Evolutionary conservation across 2,888 invertebrate genomes (phyloP), one percentile per base, ranked within the genome.

Genomic region (Drosophila diplacantha): DNA sequence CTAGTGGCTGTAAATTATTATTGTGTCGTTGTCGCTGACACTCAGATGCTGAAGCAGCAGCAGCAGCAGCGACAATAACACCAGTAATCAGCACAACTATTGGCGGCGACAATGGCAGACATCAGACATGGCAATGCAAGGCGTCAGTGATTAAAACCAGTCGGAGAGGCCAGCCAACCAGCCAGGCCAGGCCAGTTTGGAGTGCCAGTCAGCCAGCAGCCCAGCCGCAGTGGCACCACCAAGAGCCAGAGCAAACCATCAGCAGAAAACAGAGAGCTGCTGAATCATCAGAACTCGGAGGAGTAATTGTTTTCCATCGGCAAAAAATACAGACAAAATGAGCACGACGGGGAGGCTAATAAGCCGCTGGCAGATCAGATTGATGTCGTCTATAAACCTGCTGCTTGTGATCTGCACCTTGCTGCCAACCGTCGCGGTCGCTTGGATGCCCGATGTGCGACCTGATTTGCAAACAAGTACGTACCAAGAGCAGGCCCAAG

Each of bases 391-490:
- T 49, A 24, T 38, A 20, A 38, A 43, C 60, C 60, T 65, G 56
- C 31, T 62, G 32, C 7, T 20, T 14, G 52, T 74, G 16, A 32
- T 44, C 51, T 35, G 35, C 54, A 18, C 55, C 14, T 52, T 54
- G 43, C 20, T 69, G 26, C 37, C 12, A 14, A 12, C 18, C 8
- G 12, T 18, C 22, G 69, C 46, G 46, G 18, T 5, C 35, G 85
- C 85, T 64, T 87, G 87, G 87, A 85, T 87, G 82, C 87, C 87
- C 69, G 87, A 87, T 77, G 80, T 87, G 66, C 85, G 83, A 50
- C 86, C 87, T 60, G 87, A 87, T 77, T 74, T 85, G 71, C 84
- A 83, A 72, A 83, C 84, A 53, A 86, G 87, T 87, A 85, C 78
- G 86, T 60, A 26, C 38, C 56, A n/a, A 26, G 9, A 38, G 32